These are phyloP conservation scores for Lucilia cuprina DNA, from an alignment of 1,140 invertebrate species.

Conservation along the genomic window DNA sequence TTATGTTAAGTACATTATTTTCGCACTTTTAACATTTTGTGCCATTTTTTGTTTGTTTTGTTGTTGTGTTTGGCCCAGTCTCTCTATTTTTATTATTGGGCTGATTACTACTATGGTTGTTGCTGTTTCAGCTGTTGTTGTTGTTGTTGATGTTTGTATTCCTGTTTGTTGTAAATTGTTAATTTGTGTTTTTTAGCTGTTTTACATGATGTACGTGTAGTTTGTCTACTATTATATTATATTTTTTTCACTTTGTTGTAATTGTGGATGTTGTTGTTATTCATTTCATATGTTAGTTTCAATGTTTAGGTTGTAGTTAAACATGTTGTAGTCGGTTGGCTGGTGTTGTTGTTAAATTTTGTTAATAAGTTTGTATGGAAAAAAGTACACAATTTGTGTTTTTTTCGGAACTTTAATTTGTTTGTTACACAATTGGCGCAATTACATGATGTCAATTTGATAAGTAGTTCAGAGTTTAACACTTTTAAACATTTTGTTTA, in stretches of 20 bases:
- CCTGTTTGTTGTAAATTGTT: conserved; percentile 33
- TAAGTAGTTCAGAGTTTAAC: not conserved
- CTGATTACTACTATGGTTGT: not conserved
- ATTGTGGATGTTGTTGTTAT: conserved; percentile 34
- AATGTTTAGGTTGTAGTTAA: conserved; percentile 20
- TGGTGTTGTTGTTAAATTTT: conserved; percentile 22
- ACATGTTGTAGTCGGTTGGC: not conserved
- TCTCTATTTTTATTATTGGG: not conserved
- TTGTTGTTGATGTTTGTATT: not conserved
- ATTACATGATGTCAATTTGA: conserved; percentile 5
- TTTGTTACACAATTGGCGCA: not conserved
- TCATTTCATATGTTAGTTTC: conserved; percentile 9
- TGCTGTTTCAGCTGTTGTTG: not conserved
- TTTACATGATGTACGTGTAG: conserved; percentile 44
- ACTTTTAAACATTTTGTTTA: too few relatives aligned
- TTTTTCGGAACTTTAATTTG: not conserved
- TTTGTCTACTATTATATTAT: conserved; percentile 19
- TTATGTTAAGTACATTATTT: conserved; percentile 35
- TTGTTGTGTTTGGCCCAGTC: not conserved
- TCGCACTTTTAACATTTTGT: conserved; percentile 30
- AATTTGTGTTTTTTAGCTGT: conserved; percentile 44
- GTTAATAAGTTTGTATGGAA: not conserved
- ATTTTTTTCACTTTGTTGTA: conserved; percentile 14
- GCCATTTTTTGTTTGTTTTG: not conserved
- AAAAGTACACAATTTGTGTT: not conserved